Percentiles rank a stretch among this genome's conserved stretches.
Conservation (phyloP, 1,140 invertebrate genomes). For the Danaus plexippus region DNA sequence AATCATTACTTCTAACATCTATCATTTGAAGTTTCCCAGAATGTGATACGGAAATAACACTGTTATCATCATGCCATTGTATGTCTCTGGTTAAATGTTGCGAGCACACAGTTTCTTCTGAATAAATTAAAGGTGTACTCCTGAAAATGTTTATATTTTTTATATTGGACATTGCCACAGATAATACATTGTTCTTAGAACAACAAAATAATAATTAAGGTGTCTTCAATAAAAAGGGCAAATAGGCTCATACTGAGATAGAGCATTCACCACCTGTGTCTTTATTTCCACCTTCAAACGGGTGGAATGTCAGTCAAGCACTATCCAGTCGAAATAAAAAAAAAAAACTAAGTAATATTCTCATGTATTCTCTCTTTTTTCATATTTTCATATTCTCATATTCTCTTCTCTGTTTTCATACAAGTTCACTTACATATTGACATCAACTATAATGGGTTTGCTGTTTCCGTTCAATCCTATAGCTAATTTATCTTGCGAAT, state of each 20-base stretch:
- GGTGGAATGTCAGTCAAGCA: no score
- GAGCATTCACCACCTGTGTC: no score
- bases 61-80: slow-evolving; percentile 42
- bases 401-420: not conserved
- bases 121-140: slow-evolving; percentile 21
- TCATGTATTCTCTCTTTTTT: no score
- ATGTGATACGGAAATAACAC: slow-evolving; percentile 38
- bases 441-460: slow-evolving; percentile 50
- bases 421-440: slow-evolving; percentile 39
- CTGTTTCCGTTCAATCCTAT: slow-evolving; percentile 49
- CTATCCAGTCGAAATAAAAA: no score
- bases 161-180: not conserved
- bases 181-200: no score
- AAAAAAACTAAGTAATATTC: no score
- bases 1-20: slow-evolving; percentile 32
- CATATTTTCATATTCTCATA: no score
- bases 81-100: slow-evolving; percentile 36
- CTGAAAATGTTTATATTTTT: slow-evolving; percentile 22
- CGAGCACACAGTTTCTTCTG: slow-evolving; percentile 16
- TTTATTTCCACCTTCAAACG: no score
- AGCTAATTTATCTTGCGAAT: slow-evolving; percentile 37
- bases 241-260: no score
- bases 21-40: slow-evolving; percentile 32
- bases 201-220: no score
- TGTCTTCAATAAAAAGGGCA: no score